Base-by-base conservation (phyloP, 2,888 invertebrate species). In the Harmothoe impar region DNA sequence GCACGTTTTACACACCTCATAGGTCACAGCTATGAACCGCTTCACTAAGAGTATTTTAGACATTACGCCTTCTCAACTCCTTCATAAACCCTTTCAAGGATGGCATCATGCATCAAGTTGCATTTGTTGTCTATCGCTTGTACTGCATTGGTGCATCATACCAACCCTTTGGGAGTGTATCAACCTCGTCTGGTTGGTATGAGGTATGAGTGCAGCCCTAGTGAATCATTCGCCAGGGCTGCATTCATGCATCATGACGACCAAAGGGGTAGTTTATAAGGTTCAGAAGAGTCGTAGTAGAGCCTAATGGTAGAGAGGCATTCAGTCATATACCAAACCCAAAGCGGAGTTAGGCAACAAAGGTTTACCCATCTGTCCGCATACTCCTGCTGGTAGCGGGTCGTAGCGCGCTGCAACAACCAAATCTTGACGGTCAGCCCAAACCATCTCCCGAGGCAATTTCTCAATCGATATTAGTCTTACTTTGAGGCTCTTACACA, bases 321-420 rank as follows among this genome's bases (percentile, higher is more conserved):
- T 72, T 72, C 72, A 25, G 3, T n/a, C 3, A 43, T 3, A 62
- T n/a, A 35, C 84, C 43, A 84, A 84, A 84, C 43, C 43, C 84
- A 84, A 84, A 51, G 84, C 51, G 23, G 51, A 51, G 20, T 84
- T 33, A 51, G n/a, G 35, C 84, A 84, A 84, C 29, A 31, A 84
- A 43, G 1, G 25, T 54, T 86, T 86, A 86, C 86, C 86, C 86
- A 86, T 54, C 86, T 3, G 86, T 86, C 86, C 0, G 23, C 25
- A 29, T 86, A 29, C 29, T 86, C 54, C 86, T 86, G 86, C 25
- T 86, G 33, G 56, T 86, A 86, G 86, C 86, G 86, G 52, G 51
- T 52, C 20, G 29, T 51, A 54, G 29, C 17, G n/a, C 12, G 86
- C 86, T 86, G 86, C 25, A 86, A 86, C 25, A 56, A 86, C 86